Evolutionary conservation across 2,113 vertebrate species (phyloP).

Genomic region (Dissostichus mawsoni): DNA sequence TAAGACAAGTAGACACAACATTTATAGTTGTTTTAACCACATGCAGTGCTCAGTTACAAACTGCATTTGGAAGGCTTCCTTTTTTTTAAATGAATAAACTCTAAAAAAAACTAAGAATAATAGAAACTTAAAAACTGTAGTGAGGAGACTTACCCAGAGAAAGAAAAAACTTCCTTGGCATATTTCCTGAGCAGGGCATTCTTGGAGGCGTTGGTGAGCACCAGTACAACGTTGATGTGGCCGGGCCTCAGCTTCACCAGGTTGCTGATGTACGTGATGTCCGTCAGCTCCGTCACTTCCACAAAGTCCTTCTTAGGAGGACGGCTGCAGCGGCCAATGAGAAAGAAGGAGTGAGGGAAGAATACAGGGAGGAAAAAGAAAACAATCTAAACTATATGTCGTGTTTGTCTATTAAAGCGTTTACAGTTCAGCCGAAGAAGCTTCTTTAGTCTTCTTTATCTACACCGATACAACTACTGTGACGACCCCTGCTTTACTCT

Average conservation of each 20-base stretch:
- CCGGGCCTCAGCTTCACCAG: constrained; percentile 92
- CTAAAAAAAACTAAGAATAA: neutral
- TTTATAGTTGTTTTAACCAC: neutral
- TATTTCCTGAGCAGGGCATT: constrained; percentile 91
- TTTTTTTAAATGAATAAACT: neutral
- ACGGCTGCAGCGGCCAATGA: constrained; percentile 73
- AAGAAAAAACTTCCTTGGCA: constrained; percentile 93
- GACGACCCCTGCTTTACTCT: too few species aligned
- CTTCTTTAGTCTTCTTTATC: too few species aligned
- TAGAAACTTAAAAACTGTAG: neutral
- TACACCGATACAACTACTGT: too few species aligned
- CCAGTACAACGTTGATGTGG: constrained; percentile 93
- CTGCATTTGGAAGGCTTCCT: neutral
- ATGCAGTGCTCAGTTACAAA: neutral
- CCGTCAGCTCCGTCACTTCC: constrained; percentile 94
- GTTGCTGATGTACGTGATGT: constrained; percentile 94
- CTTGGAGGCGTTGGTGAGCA: constrained; percentile 92
- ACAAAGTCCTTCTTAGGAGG: constrained; percentile 93
- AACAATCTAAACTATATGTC: too few species aligned
- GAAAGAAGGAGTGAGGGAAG: neutral
- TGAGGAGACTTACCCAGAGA: constrained; percentile 87
- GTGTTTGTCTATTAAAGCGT: too few species aligned
- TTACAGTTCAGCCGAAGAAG: too few species aligned
- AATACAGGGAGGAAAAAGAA: neutral
- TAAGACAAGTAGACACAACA: neutral